A percentile compares a stretch with the other conserved stretches of the same genome.
Evolutionary conservation across 2,888 invertebrate species (phyloP).

Genomic region (Macrophya alboannulata): DNA sequence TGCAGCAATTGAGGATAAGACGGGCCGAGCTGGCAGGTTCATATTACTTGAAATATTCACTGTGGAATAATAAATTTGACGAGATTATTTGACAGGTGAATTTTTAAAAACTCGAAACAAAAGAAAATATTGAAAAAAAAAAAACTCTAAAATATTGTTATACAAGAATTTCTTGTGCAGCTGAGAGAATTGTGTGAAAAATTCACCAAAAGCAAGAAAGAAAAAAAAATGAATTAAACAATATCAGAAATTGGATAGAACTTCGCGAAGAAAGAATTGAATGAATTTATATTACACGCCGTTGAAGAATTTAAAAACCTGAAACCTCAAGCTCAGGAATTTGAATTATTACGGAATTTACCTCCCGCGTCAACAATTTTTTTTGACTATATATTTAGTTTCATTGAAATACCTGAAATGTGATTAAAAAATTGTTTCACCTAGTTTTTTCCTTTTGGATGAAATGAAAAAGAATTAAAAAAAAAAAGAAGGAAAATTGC

Average conservation of each 20-base stretch:
- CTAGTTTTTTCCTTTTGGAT: background rate
- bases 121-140: background rate
- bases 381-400: no score
- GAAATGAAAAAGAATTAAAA: background rate
- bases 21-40: background rate
- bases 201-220: background rate
- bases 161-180: background rate
- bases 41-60: constrained; percentile 6
- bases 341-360: background rate
- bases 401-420: background rate
- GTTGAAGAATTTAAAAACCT: background rate
- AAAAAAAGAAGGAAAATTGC: background rate
- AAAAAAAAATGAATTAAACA: background rate
- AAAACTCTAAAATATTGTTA: background rate
- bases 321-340: background rate
- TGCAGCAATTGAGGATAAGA: background rate
- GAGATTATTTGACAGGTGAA: background rate
- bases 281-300: background rate
- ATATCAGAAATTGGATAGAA: background rate
- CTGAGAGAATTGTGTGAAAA: no score
- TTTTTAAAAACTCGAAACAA: no score
- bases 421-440: background rate
- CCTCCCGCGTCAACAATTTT: background rate
- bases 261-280: background rate
- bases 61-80: background rate